A percentile compares a stretch with the other conserved stretches of the same genome.
phyloP scores from a whole-genome alignment of 2,888 invertebrate species.

The Rhingia rostrata region DNA sequence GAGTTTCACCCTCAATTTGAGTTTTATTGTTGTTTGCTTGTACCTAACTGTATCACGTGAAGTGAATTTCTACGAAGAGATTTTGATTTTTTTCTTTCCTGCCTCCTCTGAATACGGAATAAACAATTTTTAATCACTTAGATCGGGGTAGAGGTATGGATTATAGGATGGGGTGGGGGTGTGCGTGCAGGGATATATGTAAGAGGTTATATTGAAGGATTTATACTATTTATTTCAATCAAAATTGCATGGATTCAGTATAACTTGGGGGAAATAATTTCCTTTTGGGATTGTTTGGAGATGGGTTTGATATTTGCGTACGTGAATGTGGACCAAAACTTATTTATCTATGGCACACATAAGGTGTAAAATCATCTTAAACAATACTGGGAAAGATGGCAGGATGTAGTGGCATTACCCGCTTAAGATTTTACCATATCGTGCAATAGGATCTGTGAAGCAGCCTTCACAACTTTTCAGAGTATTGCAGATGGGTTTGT shows the following conservation, averaged over 20 bases:
- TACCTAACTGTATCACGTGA: conserved; percentile 11
- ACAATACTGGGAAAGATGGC: too few species aligned
- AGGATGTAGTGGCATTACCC: too few species aligned
- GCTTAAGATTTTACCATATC: too few species aligned
- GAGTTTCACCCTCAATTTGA: conserved; percentile 48
- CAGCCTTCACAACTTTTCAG: too few species aligned
- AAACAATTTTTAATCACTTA: conserved; percentile 50
- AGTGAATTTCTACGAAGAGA: conserved; percentile 10
- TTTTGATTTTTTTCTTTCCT: background rate
- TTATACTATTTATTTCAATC: conserved; percentile 1
- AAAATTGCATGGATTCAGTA: background rate
- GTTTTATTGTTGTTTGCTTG: conserved; percentile 43
- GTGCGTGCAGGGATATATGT: background rate
- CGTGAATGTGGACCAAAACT: too few species aligned
- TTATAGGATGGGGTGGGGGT: background rate
- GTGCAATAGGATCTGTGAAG: too few species aligned
- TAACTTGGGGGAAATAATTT: background rate
- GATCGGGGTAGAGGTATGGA: background rate
- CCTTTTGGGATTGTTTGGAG: too few species aligned
- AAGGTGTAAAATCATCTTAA: too few species aligned
- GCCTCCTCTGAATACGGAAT: conserved; percentile 1
- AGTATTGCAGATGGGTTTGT: too few species aligned
- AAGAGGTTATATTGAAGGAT: background rate
- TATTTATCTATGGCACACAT: too few species aligned
- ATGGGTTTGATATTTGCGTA: too few species aligned